Evolutionary conservation across 2,113 vertebrate genomes (phyloP).

Genomic region (Circaetus cinerascens): DNA sequence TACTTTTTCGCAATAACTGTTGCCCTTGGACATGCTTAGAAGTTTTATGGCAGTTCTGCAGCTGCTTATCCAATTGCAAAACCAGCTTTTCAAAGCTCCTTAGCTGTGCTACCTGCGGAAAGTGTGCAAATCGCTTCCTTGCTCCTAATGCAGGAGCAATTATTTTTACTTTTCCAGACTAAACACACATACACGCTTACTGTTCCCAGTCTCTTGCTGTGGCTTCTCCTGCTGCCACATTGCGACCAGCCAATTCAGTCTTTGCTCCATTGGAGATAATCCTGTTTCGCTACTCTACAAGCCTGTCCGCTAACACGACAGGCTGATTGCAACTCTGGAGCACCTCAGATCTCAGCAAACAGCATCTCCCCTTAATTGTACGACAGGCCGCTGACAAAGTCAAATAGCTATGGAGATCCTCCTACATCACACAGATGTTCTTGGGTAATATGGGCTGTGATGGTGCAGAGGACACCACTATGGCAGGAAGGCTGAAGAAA

Average conservation of each 20-base stretch:
- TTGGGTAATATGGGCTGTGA: not conserved
- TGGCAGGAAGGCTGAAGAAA: not conserved
- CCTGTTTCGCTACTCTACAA: not conserved
- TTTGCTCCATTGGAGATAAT: constrained; percentile 42
- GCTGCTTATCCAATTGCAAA: constrained; percentile 44
- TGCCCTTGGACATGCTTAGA: constrained; percentile 64
- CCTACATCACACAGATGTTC: not conserved
- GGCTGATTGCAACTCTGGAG: not conserved
- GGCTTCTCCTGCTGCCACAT: constrained; percentile 12
- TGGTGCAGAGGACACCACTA: not conserved
- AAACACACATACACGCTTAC: not conserved
- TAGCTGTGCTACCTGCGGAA: constrained; percentile 50
- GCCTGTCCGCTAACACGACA: not conserved
- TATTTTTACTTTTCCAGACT: not conserved
- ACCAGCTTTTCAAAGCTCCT: constrained; percentile 28
- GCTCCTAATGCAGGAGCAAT: not conserved
- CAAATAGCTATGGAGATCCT: not conserved
- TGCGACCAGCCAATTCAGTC: not conserved
- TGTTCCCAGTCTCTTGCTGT: not conserved
- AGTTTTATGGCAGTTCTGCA: constrained; percentile 62
- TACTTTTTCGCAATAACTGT: constrained; percentile 45
- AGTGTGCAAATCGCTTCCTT: not conserved
- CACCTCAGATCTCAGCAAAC: not conserved
- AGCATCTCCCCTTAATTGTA: not conserved
- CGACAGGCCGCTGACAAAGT: not conserved